Percentiles rank a stretch among this genome's conserved stretches.
Conservation (phyloP, 2,797 vertebrate species). For the Oophaga sylvatica region DNA sequence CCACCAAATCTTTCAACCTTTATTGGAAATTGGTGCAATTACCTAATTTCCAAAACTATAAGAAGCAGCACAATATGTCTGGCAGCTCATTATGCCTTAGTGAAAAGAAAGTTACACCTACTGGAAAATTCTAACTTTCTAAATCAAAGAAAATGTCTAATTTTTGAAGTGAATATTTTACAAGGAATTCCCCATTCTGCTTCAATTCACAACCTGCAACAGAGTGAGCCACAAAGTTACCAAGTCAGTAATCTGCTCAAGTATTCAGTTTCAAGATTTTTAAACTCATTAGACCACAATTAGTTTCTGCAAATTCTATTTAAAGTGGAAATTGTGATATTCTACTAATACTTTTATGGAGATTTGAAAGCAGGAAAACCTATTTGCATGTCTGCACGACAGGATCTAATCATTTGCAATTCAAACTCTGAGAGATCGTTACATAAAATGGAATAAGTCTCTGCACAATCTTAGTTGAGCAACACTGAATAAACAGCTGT, state of each 20-base stretch:
- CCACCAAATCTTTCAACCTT: background rate
- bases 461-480: background rate
- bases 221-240: constrained; percentile 15
- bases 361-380: constrained; percentile 39
- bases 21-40: background rate
- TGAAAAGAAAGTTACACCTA: constrained; percentile 9
- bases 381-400: constrained; percentile 57
- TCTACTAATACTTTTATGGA: constrained; percentile 41
- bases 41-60: background rate
- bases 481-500: constrained; percentile 11
- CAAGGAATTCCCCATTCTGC: constrained; percentile 23
- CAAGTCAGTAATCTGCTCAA: constrained; percentile 39
- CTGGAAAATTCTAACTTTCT: constrained; percentile 10
- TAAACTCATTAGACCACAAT: constrained; percentile 51
- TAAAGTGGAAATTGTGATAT: constrained; percentile 48
- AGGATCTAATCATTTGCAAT: constrained; percentile 54
- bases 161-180: constrained; percentile 38
- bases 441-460: constrained; percentile 43
- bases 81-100: background rate
- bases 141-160: constrained; percentile 10
- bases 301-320: constrained; percentile 46
- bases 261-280: constrained; percentile 37
- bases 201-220: constrained; percentile 20
- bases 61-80: background rate
- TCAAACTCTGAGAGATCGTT: constrained; percentile 24